phyloP scores from a whole-genome alignment of 2,113 vertebrate genomes.

The Micronisus gabar region DNA sequence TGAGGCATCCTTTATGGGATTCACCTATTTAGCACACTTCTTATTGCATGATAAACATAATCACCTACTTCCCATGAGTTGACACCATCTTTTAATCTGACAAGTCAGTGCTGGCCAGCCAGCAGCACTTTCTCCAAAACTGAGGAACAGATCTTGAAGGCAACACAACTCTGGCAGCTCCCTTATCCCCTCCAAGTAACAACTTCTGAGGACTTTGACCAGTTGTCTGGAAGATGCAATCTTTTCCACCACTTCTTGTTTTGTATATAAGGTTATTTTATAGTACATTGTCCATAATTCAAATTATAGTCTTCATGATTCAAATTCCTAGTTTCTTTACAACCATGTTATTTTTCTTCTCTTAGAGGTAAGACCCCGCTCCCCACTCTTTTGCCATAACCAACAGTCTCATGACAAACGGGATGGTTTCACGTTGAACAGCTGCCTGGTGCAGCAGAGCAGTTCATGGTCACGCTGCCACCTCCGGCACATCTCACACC shows the following conservation, averaged over 20 bases:
- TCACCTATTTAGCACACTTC: no score
- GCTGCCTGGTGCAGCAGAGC: neutral
- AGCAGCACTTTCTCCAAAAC: neutral
- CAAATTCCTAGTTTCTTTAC: neutral
- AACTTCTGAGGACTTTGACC: neutral
- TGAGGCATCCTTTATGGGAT: neutral
- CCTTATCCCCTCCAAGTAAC: neutral
- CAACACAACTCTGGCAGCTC: neutral
- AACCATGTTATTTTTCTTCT: no score
- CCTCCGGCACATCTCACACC: neutral
- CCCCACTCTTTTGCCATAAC: no score
- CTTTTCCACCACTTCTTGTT: neutral
- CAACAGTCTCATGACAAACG: rapidly evolving
- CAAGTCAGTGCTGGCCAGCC: neutral
- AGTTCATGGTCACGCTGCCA: neutral
- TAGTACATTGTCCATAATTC: neutral
- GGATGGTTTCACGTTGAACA: rapidly evolving
- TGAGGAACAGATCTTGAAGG: neutral
- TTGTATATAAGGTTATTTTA: neutral
- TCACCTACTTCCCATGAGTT: no score
- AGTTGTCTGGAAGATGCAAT: neutral
- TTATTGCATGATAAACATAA: neutral
- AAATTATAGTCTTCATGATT: neutral
- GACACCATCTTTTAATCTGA: neutral
- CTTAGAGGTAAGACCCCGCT: neutral